Evolutionary conservation across 1,140 invertebrate genomes (phyloP).

Genomic region (Trichogramma pretiosum): DNA sequence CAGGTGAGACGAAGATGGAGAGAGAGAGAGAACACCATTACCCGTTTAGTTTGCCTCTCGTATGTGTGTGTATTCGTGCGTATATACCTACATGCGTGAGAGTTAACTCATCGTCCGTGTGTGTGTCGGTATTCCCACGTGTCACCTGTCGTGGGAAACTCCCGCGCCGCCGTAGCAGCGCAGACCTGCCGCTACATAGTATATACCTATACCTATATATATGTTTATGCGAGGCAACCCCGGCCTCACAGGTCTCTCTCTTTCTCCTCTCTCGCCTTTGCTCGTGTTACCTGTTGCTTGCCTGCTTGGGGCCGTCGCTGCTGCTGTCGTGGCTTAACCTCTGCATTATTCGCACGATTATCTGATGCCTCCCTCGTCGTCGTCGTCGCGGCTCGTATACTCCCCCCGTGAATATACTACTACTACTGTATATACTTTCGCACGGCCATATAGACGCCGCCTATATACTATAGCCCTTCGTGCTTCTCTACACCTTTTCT

Average conservation of each 20-base stretch:
- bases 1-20: no score
- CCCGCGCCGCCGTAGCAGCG: constrained; percentile 18
- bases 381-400: background rate
- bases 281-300: constrained; percentile 13
- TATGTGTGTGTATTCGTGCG: background rate
- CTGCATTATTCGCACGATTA: background rate
- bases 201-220: no score
- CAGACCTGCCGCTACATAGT: background rate
- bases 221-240: no score
- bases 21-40: no score
- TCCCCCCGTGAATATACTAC: background rate
- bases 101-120: background rate
- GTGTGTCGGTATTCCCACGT: constrained; percentile 38
- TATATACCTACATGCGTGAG: background rate
- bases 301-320: background rate
- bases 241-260: no score
- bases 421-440: no score
- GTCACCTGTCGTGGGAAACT: constrained; percentile 45
- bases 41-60: background rate
- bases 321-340: background rate
- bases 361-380: background rate
- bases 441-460: no score
- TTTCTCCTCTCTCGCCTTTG: constrained; percentile 1
- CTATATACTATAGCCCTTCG: no score
- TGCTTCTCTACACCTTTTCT: no score